Percentiles rank a stretch among this genome's conserved stretches.
Evolutionary conservation across 2,797 vertebrate genomes (phyloP).

Genomic region (Spinus olivaceus): DNA sequence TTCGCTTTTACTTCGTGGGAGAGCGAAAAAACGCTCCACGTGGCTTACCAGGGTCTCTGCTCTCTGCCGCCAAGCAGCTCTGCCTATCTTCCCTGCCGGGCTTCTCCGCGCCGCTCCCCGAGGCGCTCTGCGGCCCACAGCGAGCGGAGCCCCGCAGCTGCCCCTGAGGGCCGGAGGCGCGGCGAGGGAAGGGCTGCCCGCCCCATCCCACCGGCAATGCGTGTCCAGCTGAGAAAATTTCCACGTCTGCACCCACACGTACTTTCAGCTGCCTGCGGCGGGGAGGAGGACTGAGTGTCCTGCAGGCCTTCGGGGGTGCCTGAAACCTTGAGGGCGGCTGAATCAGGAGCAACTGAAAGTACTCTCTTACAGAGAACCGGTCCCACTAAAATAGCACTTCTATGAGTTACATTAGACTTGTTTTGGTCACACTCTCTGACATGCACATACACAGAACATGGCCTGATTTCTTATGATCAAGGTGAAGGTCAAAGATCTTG

Average conservation of each 20-base stretch:
- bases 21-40: rapidly evolving
- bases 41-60: background rate
- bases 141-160: rapidly evolving
- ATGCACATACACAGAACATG: background rate
- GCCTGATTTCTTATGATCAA: background rate
- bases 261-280: background rate
- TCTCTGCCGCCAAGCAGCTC: background rate
- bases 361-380: background rate
- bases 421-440: background rate
- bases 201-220: rapidly evolving
- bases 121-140: rapidly evolving
- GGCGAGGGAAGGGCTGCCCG: background rate
- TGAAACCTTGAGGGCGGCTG: background rate
- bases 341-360: background rate
- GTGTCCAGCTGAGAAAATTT: rapidly evolving
- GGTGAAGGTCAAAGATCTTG: background rate
- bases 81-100: rapidly evolving
- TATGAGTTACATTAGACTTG: rapidly evolving
- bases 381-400: background rate
- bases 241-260: background rate
- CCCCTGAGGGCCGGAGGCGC: rapidly evolving
- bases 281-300: background rate
- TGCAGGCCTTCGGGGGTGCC: background rate
- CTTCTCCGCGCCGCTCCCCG: rapidly evolving
- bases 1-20: background rate